Base-by-base conservation (phyloP, 2,888 invertebrate species). In the Agriopis aurantiaria region DNA sequence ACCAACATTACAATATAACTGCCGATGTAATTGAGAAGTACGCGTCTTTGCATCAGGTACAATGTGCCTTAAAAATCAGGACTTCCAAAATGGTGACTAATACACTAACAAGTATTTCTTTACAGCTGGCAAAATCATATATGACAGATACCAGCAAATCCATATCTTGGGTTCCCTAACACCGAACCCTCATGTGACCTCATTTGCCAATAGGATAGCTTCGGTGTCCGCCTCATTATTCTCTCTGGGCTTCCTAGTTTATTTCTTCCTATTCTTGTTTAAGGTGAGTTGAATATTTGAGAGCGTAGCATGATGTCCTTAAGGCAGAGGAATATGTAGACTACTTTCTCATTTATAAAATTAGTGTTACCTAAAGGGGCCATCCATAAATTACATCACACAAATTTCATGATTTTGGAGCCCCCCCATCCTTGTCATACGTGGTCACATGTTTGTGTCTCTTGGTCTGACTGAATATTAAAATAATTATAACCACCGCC, bases 231-330 rank as follows among this genome's bases (percentile, higher is more conserved):
- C 91, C 73, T 87, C 87, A 80, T 87, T 92, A 74, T 81, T 93
- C 79, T 89, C 86, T 73, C 72, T 97, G 93, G 97, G 97, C 88
- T 97, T 97, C 95, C 95, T 97, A 77, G 85, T 88, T 73, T 92
- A 92, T 82, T 85, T 91, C 77, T 87, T 90, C 82, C 82, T 94
- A 76, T 92, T 91, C 82, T 79, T 92, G 74, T 91, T 91, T 80
- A 92, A 94, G 94, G 94, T 94, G 88, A 92, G 89, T 75, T 51
- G 4, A 33, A 33, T 12, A 45, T 55, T 14, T 11, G n/a, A 7
- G 3, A 57, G 43, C 11, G 9, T 11, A 33, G 33, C 33, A 33
- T 33, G 4, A 33, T 33, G 33, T 33, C 33, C 33, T 33, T 33
- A 33, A 33, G 33, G 33, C 33, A 33, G 33, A 33, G 33, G 33